Evolutionary conservation across 2,797 vertebrate species (phyloP).

Genomic region (Paguma larvata): DNA sequence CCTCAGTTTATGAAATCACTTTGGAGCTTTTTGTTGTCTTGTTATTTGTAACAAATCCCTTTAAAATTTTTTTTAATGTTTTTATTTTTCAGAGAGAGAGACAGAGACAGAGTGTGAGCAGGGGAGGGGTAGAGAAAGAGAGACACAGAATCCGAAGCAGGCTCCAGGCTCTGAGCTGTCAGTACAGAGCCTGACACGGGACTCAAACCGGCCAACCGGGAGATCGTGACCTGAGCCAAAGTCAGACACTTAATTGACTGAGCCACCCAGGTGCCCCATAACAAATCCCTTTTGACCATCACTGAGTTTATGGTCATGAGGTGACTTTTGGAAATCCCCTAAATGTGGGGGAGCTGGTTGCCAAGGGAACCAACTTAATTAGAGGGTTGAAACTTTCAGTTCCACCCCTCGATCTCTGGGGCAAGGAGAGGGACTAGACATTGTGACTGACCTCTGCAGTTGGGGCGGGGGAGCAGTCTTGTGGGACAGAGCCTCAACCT

Average conservation of each 20-base stretch:
- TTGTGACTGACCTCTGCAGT: background rate
- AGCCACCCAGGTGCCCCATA: background rate
- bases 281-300: background rate
- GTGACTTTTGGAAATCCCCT: background rate
- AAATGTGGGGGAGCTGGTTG: background rate
- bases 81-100: too few species aligned
- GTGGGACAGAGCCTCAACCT: background rate
- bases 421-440: background rate
- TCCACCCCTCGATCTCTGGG: background rate
- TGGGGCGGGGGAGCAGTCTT: background rate
- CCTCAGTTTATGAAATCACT: background rate
- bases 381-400: background rate
- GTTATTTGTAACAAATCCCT: background rate
- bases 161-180: too few species aligned
- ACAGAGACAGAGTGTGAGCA: too few species aligned
- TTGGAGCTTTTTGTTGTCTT: background rate
- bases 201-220: too few species aligned
- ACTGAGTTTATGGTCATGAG: background rate
- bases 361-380: background rate
- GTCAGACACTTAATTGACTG: too few species aligned
- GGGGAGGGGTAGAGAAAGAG: too few species aligned
- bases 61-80: too few species aligned
- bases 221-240: too few species aligned
- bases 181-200: too few species aligned
- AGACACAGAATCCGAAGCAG: too few species aligned